Evolutionary conservation across 2,797 vertebrate genomes (phyloP).

Genomic region (Cossypha niveicapilla): DNA sequence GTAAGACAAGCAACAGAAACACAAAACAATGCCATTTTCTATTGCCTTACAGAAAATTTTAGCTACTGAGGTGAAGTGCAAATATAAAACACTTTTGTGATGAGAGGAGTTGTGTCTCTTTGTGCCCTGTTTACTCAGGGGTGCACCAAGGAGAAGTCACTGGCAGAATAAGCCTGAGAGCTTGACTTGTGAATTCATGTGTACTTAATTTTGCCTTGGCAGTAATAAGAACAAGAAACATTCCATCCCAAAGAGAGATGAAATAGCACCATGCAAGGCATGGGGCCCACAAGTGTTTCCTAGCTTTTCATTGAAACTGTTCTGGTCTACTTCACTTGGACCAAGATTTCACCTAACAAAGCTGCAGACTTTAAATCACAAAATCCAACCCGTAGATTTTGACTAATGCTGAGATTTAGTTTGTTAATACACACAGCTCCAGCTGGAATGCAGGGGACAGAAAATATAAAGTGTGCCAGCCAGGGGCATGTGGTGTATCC

Average conservation of each 20-base stretch:
- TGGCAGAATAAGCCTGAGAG: not conserved
- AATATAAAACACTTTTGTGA: not conserved
- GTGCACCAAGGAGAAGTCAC: not conserved
- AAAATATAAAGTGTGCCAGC: not conserved
- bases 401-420: not conserved
- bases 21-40: rapidly evolving
- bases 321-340: not conserved
- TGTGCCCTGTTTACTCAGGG: not conserved
- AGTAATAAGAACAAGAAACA: not conserved
- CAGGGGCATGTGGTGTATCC: not conserved
- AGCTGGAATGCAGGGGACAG: not conserved
- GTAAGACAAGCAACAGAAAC: not conserved
- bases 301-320: not conserved
- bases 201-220: not conserved
- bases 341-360: not conserved
- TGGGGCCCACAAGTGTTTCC: not conserved
- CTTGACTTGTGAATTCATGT: not conserved
- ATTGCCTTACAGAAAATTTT: not conserved
- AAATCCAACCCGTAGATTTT: not conserved
- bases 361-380: not conserved
- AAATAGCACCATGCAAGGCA: not conserved
- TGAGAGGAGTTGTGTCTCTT: not conserved
- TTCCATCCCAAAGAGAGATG: not conserved
- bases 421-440: not conserved
- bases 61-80: rapidly evolving